Base-by-base conservation (phyloP, 2,113 vertebrate species). In the Xyrauchen texanus region DNA sequence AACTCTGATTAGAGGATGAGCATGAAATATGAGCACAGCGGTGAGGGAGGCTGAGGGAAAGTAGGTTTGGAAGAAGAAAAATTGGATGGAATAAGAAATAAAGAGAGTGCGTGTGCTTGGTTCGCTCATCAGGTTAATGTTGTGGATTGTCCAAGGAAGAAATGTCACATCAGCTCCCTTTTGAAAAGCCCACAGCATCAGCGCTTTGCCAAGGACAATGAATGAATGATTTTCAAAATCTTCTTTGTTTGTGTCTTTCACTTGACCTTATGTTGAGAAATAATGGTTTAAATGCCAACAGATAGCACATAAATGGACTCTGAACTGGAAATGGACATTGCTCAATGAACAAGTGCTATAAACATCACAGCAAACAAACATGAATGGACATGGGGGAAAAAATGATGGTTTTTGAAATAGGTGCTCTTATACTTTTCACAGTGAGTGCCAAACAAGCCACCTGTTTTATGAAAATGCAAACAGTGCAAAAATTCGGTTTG, bases 1-100 rank as follows among this genome's bases (percentile, higher is more conserved):
- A 60, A 82, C 77, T 78, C 53, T 84, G 72, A 85, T 84, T 88
- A 83, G 70, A 44, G 74, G 58, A 83, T 76, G 76, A 82, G 73
- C 68, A 75, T 66, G 58, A 79, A 77, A 82, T 81, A 73, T 76
- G 70, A 71, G 85, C 58, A 21, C 11, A 12, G 5, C 15, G 61
- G 45, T 53, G 10, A 71, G 44, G 42, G n/a, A 34, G 21, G 21
- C 76, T 16, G 2, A 47, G 8, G 7, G 47, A 69, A 1, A 44
- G 49, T 45, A 34, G 15, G 78, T 44, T 53, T 76, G 73, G 21
- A 42, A 58, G 62, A 73, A 21, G 34, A 78, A 34, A 61, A 16
- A 12, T 47, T 52, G 16, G 15, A 42, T 5, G 42, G 34, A 15
- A 57, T 7, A 55, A 42, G 47, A 58, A 60, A 3, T 10, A 53